Conservation (phyloP, 1,140 invertebrate species). For the Spodoptera litura region DNA sequence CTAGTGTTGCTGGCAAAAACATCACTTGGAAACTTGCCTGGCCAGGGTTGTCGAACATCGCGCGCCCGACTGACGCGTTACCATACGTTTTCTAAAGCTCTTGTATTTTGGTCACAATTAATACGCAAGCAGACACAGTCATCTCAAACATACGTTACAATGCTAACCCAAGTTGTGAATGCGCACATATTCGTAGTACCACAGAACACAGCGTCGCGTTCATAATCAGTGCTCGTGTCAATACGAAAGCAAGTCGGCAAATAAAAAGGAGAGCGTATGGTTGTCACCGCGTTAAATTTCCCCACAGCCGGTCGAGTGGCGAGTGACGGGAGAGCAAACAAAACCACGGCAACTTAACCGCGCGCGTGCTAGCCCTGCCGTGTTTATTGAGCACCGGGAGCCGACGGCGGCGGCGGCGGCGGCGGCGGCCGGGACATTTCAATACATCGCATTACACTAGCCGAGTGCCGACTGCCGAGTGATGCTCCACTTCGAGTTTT, state of each 20-base stretch:
- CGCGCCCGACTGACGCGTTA: background rate
- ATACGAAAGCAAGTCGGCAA: conserved; percentile 14
- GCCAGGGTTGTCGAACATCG: conserved; percentile 5
- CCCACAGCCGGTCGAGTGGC: background rate
- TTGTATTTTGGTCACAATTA: too few species aligned
- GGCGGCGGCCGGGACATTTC: conserved; percentile 32
- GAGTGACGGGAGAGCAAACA: background rate
- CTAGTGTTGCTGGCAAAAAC: conserved; percentile 22
- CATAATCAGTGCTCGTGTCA: background rate
- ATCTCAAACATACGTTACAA: too few species aligned
- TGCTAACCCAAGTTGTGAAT: too few species aligned
- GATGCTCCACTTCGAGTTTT: conserved; percentile 15
- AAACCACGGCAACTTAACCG: background rate
- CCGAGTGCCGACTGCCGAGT: background rate
- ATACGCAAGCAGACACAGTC: too few species aligned
- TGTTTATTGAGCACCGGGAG: background rate
- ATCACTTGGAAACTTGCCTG: conserved; percentile 23
- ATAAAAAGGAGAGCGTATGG: background rate
- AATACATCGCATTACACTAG: conserved; percentile 46
- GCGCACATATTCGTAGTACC: too few species aligned
- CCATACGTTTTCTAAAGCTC: background rate
- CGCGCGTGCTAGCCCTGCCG: background rate
- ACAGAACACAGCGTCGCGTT: background rate
- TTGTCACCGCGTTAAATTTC: conserved; percentile 11
- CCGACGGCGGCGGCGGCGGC: background rate